Conservation (phyloP, 2,113 vertebrate genomes). For the Mesitornis unicolor region DNA sequence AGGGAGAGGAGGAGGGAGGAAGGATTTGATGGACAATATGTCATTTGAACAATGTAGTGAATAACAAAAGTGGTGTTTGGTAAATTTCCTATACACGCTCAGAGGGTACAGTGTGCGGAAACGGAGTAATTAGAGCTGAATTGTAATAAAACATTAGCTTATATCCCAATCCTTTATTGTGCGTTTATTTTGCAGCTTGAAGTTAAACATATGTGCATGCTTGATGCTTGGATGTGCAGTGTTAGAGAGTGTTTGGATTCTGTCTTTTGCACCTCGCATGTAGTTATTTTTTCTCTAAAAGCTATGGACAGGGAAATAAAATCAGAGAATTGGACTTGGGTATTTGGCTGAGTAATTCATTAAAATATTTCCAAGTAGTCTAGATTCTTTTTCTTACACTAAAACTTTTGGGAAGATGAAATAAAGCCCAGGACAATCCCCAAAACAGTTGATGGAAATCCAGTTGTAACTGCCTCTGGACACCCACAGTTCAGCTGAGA, state of each 20-base stretch:
- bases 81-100: not conserved
- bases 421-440: not conserved
- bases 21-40: not conserved
- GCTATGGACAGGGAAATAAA: not conserved
- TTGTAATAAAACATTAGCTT: not conserved
- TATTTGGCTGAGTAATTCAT: not conserved
- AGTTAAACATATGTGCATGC: not conserved
- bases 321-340: not conserved
- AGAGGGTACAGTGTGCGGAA: not conserved
- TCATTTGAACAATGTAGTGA: not conserved
- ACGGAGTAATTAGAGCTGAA: not conserved
- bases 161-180: not conserved
- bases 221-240: not conserved
- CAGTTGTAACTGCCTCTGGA: not conserved
- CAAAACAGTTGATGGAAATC: not conserved
- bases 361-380: conserved; percentile 26
- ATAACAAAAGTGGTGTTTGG: not conserved
- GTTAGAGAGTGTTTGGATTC: not conserved
- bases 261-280: not conserved
- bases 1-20: not conserved
- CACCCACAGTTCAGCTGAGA: not conserved
- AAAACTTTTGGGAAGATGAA: conserved; percentile 31
- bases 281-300: not conserved
- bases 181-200: not conserved
- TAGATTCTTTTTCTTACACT: not conserved